Evolutionary conservation across 2,888 invertebrate species (phyloP).

Genomic region (Eupithecia pulchellata): DNA sequence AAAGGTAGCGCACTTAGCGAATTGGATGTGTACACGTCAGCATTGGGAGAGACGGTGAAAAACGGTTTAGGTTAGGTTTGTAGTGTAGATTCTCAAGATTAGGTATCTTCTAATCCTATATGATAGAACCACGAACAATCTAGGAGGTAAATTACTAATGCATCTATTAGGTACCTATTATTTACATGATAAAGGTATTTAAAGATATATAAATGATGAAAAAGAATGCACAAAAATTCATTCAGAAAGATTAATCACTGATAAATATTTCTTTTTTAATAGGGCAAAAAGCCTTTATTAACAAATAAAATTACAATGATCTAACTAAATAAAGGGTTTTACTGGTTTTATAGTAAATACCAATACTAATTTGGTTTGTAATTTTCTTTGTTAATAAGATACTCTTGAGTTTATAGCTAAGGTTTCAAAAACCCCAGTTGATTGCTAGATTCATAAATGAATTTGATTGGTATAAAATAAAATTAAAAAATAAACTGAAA

Average conservation of each 20-base stretch:
- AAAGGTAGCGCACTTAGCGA: constrained; percentile 2
- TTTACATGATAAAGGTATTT: background rate
- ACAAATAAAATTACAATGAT: too few relatives aligned
- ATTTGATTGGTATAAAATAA: too few relatives aligned
- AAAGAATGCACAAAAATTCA: background rate
- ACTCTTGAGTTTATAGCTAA: background rate
- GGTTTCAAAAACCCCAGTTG: background rate
- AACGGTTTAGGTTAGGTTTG: background rate
- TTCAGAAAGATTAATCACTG: background rate
- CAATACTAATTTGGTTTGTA: background rate
- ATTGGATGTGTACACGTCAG: constrained; percentile 4
- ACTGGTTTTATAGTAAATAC: too few relatives aligned
- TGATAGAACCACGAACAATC: background rate
- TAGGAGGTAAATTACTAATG: background rate
- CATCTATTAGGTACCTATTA: background rate
- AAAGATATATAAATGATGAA: too few relatives aligned
- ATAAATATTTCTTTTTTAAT: too few relatives aligned
- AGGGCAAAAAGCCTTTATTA: too few relatives aligned
- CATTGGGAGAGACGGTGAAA: background rate
- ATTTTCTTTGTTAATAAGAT: too few relatives aligned
- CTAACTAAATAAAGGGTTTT: too few relatives aligned
- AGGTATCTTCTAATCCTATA: too few relatives aligned
- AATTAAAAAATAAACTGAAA: too few relatives aligned
- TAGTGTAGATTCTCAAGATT: background rate
- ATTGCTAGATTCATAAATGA: background rate